phyloP scores from a whole-genome alignment of 1,140 invertebrate genomes.

The Anadara kagoshimensis region DNA sequence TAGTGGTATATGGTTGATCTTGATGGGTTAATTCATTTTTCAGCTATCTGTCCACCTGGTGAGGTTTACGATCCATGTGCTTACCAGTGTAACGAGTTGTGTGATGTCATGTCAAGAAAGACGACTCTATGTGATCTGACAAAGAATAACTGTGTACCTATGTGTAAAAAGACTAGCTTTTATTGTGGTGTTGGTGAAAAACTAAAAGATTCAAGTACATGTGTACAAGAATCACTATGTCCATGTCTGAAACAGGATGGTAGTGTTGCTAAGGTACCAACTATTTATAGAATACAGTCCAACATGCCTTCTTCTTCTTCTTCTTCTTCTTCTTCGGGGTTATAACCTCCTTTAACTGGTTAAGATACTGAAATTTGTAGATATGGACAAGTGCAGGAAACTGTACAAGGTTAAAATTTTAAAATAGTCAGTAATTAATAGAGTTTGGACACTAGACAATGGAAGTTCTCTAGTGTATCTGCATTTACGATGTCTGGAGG shows the following conservation, averaged over 20 bases:
- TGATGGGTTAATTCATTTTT: constrained; percentile 14
- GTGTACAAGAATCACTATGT: constrained; percentile 53
- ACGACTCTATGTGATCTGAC: constrained; percentile 30
- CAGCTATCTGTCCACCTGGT: constrained; percentile 53
- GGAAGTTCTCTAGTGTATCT: too few relatives aligned
- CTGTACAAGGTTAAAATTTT: too few relatives aligned
- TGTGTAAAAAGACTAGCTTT: constrained; percentile 36
- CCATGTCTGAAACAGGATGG: constrained; percentile 59
- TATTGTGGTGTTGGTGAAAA: constrained; percentile 47
- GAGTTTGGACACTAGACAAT: too few relatives aligned
- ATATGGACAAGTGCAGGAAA: too few relatives aligned
- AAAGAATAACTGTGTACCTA: constrained; percentile 49
- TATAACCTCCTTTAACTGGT: too few relatives aligned
- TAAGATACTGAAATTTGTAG: too few relatives aligned
- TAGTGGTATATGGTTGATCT: too few relatives aligned
- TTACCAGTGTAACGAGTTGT: constrained; percentile 55
- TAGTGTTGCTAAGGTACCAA: constrained; percentile 51
- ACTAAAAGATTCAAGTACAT: constrained; percentile 48
- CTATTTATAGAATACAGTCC: too few relatives aligned
- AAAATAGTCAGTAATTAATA: too few relatives aligned
- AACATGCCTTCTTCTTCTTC: too few relatives aligned
- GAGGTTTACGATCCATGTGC: constrained; percentile 51
- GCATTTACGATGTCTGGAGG: too few relatives aligned
- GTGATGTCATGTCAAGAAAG: constrained; percentile 43
- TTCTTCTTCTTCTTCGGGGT: too few relatives aligned